Evolutionary conservation across 2,113 vertebrate genomes (phyloP).

Genomic region (Chloebia gouldiae): DNA sequence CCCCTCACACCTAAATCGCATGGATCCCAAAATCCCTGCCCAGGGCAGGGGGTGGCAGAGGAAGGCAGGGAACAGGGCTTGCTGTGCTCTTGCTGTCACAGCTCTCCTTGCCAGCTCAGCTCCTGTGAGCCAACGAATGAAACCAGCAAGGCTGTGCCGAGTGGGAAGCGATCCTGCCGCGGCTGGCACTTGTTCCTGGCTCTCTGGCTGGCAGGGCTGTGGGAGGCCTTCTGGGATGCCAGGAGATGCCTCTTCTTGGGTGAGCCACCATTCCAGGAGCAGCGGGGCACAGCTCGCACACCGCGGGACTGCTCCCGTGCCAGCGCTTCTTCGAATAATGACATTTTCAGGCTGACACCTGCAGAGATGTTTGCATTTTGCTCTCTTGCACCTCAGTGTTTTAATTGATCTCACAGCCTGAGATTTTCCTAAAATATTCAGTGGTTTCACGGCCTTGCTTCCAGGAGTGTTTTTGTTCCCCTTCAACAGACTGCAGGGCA

Average conservation of each 20-base stretch:
- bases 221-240: neutral
- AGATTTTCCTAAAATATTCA: neutral
- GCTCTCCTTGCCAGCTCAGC: neutral
- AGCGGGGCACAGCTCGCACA: neutral
- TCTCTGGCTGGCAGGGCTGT: neutral
- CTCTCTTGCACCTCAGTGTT: neutral
- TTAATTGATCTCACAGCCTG: neutral
- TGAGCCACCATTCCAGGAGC: neutral
- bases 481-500: neutral
- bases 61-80: neutral
- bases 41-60: neutral
- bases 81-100: neutral
- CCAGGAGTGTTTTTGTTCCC: neutral
- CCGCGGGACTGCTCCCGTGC: neutral
- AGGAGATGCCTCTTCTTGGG: neutral
- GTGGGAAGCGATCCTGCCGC: neutral
- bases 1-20: neutral
- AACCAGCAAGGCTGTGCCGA: neutral
- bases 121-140: neutral
- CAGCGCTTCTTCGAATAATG: neutral
- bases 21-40: neutral
- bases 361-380: conserved; percentile 4
- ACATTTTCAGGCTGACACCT: neutral
- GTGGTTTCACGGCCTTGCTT: neutral
- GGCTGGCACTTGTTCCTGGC: neutral